These are phyloP conservation scores for Psilopsiagon aymara DNA, from an alignment of 2,113 vertebrate genomes.

Conservation along the genomic window DNA sequence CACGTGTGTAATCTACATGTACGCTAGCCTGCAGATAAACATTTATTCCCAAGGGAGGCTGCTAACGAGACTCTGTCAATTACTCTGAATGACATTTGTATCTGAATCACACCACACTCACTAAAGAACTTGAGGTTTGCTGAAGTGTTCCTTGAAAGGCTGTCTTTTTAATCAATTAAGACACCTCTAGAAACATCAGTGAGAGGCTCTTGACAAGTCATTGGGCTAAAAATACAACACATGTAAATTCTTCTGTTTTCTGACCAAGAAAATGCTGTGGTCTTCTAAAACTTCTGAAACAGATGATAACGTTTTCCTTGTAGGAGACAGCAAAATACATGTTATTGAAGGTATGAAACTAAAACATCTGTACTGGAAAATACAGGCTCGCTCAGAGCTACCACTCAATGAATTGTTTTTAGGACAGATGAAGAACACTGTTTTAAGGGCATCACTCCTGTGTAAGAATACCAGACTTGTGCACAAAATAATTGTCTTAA, in stretches of 20 bases:
- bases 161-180: slow-evolving; percentile 37
- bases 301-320: not conserved
- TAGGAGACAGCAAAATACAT: not conserved
- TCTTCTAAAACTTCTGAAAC: not conserved
- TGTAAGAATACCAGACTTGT: not conserved
- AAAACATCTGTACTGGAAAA: not conserved
- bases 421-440: not conserved
- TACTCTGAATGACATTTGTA: slow-evolving; percentile 38
- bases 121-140: slow-evolving; percentile 26
- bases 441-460: not conserved
- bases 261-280: not conserved
- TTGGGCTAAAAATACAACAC: not conserved
- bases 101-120: slow-evolving; percentile 54
- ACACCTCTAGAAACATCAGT: not conserved
- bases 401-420: not conserved
- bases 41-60: not conserved
- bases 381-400: not conserved
- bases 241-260: not conserved
- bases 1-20: not conserved
- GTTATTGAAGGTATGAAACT: not conserved
- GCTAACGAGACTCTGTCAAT: slow-evolving; percentile 41
- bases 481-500: not conserved
- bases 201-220: not conserved
- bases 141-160: slow-evolving; percentile 26
- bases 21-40: not conserved